Evolutionary conservation across 2,113 vertebrate species (phyloP), one percentile per base, ranked within the genome.

Genomic region (Gallinago media): DNA sequence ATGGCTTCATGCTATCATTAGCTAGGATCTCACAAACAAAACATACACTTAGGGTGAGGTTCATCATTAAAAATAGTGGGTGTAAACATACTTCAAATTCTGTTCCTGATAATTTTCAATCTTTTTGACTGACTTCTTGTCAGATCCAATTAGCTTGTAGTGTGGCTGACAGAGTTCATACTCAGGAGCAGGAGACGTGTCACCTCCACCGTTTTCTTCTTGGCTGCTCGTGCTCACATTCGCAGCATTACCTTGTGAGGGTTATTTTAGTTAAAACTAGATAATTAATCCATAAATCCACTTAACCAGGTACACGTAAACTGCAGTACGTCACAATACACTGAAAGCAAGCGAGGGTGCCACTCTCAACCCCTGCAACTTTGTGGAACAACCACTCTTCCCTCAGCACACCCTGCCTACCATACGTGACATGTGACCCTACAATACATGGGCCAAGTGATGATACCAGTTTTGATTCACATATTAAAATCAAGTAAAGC

Each of bases 221-320:
- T n/a, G 36, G 12, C 66, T 79, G 47, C 76, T 36, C 22, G 49
- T 2, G 2, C 65, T 87, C 68, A 77, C 63, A 44, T 70, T 85
- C 70, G 34, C 25, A 84, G 77, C 46, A 49, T 52, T 80, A 93
- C 77, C 61, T 77, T 58, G 81, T 34, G 50, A 77, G 31, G 34
- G 88, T 92, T 94, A 96, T 95, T 95, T 94, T 62, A 52, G 92
- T 85, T 87, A 77, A 81, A 96, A 94, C 59, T 85, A 71, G 46
- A 12, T 85, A 93, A 96, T 87, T 93, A 96, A 96, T 94, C 94
- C 91, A 71, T 49, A 74, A 96, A 96, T 85, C 94, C 88, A 93
- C 92, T 96, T 96, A 96, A 72, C 3, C 58, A 91, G 76, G 20
- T 63, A 88, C 75, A 92, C 1, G 11, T 46, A 3, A 78, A 83